Percentiles rank a stretch among this genome's conserved stretches.
These are phyloP conservation scores for Vesta saturnalis DNA, from an alignment of 2,888 invertebrate genomes.

Conservation along the genomic window DNA sequence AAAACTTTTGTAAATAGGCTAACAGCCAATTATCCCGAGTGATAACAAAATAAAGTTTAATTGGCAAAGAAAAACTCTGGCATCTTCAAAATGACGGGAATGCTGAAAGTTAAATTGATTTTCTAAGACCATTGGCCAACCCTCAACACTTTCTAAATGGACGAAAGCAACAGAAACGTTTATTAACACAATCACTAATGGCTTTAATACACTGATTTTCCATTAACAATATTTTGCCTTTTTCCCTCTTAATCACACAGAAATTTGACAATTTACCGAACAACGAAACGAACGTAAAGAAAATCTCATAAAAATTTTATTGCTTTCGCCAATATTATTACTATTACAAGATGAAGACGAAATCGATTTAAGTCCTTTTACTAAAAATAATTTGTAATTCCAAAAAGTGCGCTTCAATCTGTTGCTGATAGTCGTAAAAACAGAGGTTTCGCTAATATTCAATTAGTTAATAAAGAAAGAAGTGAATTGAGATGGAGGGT, in stretches of 20 bases:
- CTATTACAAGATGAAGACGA: background rate
- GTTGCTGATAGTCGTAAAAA: background rate
- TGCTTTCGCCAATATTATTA: background rate
- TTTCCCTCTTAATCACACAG: background rate
- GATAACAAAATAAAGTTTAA: too few relatives aligned
- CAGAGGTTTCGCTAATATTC: background rate
- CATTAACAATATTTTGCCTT: background rate
- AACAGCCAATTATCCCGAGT: too few relatives aligned
- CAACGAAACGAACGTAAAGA: background rate
- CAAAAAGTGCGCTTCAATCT: background rate
- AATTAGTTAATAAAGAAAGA: background rate
- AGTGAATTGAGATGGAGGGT: conserved; percentile 8
- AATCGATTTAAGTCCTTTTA: background rate
- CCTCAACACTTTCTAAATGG: background rate
- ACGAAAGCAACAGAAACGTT: background rate
- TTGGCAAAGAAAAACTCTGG: too few relatives aligned
- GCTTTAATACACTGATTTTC: background rate
- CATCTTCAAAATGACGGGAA: background rate
- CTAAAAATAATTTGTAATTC: conserved; percentile 3
- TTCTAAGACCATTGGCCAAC: background rate
- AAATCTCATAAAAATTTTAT: background rate
- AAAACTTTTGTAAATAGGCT: too few relatives aligned
- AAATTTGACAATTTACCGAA: too few relatives aligned
- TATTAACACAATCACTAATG: background rate
- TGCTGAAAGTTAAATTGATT: background rate